These are phyloP conservation scores for Nomada ruficornis DNA, from an alignment of 2,888 invertebrate genomes.

Conservation along the genomic window DNA sequence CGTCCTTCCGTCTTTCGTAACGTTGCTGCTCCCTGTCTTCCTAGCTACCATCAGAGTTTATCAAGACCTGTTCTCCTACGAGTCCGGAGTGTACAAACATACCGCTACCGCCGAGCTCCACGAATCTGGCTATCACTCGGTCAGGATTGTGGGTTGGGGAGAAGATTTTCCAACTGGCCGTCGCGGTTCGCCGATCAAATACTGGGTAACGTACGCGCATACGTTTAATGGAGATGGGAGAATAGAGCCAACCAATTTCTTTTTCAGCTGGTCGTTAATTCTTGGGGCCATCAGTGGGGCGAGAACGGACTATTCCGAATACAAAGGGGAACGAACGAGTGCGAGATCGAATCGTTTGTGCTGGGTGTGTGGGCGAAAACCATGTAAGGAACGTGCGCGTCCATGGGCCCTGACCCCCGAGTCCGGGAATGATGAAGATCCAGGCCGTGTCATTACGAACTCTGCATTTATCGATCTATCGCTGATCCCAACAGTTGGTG, in stretches of 20 bases:
- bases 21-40: not conserved
- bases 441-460: not conserved
- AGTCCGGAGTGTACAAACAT: slow-evolving; percentile 92
- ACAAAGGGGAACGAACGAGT: slow-evolving; percentile 92
- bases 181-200: slow-evolving; percentile 88
- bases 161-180: slow-evolving; percentile 86
- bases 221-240: not conserved
- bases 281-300: slow-evolving; percentile 97
- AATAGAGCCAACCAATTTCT: not conserved
- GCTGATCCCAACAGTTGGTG: slow-evolving; percentile 1
- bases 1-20: not conserved
- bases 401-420: not conserved
- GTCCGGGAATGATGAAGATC: not conserved
- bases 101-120: slow-evolving; percentile 85
- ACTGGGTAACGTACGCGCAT: slow-evolving; percentile 89
- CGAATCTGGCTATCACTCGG: slow-evolving; percentile 93
- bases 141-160: slow-evolving; percentile 97
- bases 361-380: slow-evolving; percentile 91
- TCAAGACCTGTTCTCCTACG: slow-evolving; percentile 97
- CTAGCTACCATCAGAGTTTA: slow-evolving; percentile 95
- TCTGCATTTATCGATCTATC: slow-evolving; percentile 76
- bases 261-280: slow-evolving; percentile 94
- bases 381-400: slow-evolving; percentile 63
- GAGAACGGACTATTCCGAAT: slow-evolving; percentile 96
- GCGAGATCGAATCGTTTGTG: slow-evolving; percentile 95